Conservation (phyloP, 64 coral and sea anemone species). For the Stylophora pistillata region DNA sequence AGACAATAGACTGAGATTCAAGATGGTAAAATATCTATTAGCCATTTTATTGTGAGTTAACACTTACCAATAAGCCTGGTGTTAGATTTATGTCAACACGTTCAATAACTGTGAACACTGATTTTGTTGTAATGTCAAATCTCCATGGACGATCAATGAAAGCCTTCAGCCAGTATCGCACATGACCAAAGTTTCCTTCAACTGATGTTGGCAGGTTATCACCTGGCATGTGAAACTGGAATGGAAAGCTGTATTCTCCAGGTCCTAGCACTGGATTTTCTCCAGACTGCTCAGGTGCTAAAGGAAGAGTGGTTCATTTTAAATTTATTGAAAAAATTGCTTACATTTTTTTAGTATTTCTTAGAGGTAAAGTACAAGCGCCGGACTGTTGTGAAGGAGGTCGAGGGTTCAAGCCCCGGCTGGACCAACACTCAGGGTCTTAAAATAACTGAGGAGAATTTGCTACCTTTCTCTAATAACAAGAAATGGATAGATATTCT, state of each 20-base stretch:
- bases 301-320: background rate
- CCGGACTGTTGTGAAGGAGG: too few species aligned
- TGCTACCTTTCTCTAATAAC: too few species aligned
- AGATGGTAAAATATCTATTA: too few species aligned
- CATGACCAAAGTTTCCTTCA: slow-evolving; percentile 80
- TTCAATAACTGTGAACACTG: slow-evolving; percentile 82
- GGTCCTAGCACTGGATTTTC: slow-evolving; percentile 83
- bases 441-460: too few species aligned
- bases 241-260: slow-evolving; percentile 72
- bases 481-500: too few species aligned
- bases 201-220: slow-evolving; percentile 75
- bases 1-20: too few species aligned
- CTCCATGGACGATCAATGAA: slow-evolving; percentile 86
- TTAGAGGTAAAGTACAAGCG: too few species aligned
- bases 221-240: slow-evolving; percentile 74
- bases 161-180: slow-evolving; percentile 87
- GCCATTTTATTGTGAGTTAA: background rate
- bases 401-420: too few species aligned
- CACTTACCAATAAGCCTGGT: slow-evolving; percentile 56
- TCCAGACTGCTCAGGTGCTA: slow-evolving; percentile 63
- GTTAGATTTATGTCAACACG: slow-evolving; percentile 80
- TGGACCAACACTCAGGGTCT: too few species aligned
- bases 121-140: slow-evolving; percentile 87
- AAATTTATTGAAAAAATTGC: too few species aligned
- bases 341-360: too few species aligned